These are phyloP conservation scores for Sebastes trivittatus DNA, from an alignment of 2,797 vertebrate genomes.

Conservation along the genomic window DNA sequence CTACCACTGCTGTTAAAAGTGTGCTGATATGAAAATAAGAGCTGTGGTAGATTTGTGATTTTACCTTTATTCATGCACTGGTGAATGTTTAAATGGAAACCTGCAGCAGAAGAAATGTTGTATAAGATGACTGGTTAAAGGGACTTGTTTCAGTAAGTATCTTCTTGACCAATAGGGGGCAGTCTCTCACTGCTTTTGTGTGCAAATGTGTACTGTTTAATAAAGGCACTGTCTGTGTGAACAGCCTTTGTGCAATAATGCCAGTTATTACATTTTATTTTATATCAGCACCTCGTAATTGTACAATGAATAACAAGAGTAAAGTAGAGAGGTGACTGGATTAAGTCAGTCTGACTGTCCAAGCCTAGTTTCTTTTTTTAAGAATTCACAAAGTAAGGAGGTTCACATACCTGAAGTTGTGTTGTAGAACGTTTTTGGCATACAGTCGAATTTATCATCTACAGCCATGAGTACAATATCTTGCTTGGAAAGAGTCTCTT, in stretches of 20 bases:
- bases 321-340: background rate
- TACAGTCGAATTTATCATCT: fast-evolving
- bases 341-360: background rate
- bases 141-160: background rate
- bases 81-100: background rate
- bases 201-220: background rate
- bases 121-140: background rate
- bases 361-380: background rate
- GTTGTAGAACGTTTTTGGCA: fast-evolving
- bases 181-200: slow-evolving; percentile 16
- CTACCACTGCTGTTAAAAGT: background rate
- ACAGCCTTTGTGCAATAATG: background rate
- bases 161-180: slow-evolving; percentile 41
- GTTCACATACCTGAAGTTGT: background rate
- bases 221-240: background rate
- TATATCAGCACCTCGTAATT: background rate
- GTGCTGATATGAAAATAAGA: background rate
- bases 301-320: background rate
- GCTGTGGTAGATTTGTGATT: background rate
- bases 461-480: background rate
- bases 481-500: background rate
- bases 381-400: background rate
- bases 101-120: background rate
- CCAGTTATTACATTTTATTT: background rate
- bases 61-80: background rate